These are phyloP conservation scores for Rhinogobius similis DNA, from an alignment of 2,113 vertebrate species.

Conservation along the genomic window DNA sequence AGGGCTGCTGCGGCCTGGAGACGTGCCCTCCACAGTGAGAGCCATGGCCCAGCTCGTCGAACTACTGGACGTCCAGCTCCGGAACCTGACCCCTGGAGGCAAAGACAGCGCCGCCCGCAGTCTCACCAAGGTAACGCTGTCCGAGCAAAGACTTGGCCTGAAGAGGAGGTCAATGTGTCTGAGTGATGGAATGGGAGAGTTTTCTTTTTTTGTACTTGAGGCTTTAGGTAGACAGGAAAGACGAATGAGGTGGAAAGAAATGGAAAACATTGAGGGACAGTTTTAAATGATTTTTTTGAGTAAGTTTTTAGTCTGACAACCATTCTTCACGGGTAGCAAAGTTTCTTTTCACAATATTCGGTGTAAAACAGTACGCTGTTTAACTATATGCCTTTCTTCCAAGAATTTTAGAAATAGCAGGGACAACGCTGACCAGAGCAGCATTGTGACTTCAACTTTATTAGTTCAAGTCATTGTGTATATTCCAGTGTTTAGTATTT, in stretches of 20 bases:
- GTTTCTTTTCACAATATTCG: conserved; percentile 28
- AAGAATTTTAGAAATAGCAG: neutral
- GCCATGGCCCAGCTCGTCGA: conserved; percentile 97
- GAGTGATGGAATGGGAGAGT: conserved; percentile 15
- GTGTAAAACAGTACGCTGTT: conserved; percentile 33
- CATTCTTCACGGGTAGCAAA: conserved; percentile 29
- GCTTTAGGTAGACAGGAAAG: conserved; percentile 5
- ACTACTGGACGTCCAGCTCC: conserved; percentile 91
- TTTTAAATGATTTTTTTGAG: conserved; percentile 18
- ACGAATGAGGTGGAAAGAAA: conserved; percentile 11
- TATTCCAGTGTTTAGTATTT: neutral
- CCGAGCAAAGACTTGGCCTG: neutral
- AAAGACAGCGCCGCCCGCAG: conserved; percentile 97
- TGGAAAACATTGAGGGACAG: conserved; percentile 12
- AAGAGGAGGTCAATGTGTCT: neutral
- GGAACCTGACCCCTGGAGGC: conserved; percentile 94
- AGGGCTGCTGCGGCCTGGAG: conserved; percentile 88
- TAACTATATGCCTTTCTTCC: conserved; percentile 30
- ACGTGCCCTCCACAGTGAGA: conserved; percentile 91
- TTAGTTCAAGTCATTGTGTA: conserved; percentile 23
- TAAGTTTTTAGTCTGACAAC: conserved; percentile 33
- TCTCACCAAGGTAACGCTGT: conserved; percentile 87
- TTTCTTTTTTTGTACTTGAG: conserved; percentile 4
- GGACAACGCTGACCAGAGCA: neutral
- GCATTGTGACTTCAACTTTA: conserved; percentile 34